phyloP scores from a whole-genome alignment of 64 coral and sea anemone species.

The Montipora capricornis region DNA sequence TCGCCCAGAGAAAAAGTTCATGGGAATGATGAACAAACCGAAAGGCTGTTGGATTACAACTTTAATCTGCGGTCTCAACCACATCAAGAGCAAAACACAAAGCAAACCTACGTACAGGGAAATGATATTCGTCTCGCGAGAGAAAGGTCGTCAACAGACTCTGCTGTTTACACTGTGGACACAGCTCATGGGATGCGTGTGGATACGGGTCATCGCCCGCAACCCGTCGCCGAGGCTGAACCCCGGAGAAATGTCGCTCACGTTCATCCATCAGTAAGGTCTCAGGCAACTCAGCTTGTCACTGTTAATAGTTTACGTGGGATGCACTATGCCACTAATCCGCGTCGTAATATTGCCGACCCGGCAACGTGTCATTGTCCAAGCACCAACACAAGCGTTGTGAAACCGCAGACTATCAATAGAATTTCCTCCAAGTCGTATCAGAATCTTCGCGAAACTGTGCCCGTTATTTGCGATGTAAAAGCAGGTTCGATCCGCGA shows the following conservation, averaged over 20 bases:
- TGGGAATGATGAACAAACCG: not conserved
- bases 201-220: constrained; percentile 21
- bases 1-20: not conserved
- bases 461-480: constrained; percentile 16
- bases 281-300: constrained; percentile 42
- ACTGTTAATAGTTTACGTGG: constrained; percentile 70
- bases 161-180: constrained; percentile 39
- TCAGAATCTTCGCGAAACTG: constrained; percentile 20
- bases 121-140: not conserved
- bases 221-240: constrained; percentile 12
- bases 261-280: constrained; percentile 25
- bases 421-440: not conserved
- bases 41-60: constrained; percentile 31
- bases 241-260: constrained; percentile 23
- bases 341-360: constrained; percentile 6
- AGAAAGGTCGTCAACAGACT: constrained; percentile 56
- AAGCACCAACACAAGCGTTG: not conserved
- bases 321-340: constrained; percentile 46
- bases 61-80: constrained; percentile 16
- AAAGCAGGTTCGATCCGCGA: constrained; percentile 8
- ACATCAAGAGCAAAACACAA: not conserved
- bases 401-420: constrained; percentile 9
- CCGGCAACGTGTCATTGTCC: not conserved
- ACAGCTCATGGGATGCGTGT: constrained; percentile 28
- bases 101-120: not conserved